A percentile compares a stretch with the other conserved stretches of the same genome.
phyloP scores from a whole-genome alignment of 2,888 invertebrate genomes.

The Pollenia angustigena region DNA sequence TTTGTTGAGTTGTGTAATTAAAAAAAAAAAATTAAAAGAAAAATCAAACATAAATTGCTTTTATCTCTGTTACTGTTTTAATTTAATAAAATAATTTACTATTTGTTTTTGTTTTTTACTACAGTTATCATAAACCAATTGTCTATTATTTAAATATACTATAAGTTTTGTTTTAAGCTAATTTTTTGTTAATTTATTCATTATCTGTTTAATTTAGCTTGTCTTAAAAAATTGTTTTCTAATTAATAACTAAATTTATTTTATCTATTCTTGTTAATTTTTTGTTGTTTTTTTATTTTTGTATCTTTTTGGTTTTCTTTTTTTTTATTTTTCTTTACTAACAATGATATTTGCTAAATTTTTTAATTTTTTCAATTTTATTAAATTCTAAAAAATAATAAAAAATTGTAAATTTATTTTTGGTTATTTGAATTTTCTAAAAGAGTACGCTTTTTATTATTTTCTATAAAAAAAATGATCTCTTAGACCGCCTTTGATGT shows the following conservation, averaged over 20 bases:
- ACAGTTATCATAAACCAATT: slow-evolving; percentile 69
- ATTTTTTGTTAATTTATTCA: slow-evolving; percentile 64
- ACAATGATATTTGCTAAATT: slow-evolving; percentile 75
- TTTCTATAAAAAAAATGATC: slow-evolving; percentile 78
- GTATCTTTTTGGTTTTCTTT: slow-evolving; percentile 47
- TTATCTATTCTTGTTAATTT: slow-evolving; percentile 64
- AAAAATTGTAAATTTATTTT: slow-evolving; percentile 57
- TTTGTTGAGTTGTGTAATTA: slow-evolving; percentile 53
- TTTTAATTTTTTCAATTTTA: slow-evolving; percentile 51
- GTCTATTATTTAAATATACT: slow-evolving; percentile 52
- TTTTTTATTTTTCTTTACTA: slow-evolving; percentile 68
- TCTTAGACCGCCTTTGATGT: slow-evolving; percentile 84
- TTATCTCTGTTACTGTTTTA: slow-evolving; percentile 40
- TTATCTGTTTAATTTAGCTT: slow-evolving; percentile 62
- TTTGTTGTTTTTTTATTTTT: slow-evolving; percentile 54
- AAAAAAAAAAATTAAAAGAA: slow-evolving; percentile 33
- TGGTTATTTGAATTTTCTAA: slow-evolving; percentile 69
- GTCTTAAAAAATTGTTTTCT: slow-evolving; percentile 72
- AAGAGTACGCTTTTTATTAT: slow-evolving; percentile 60
- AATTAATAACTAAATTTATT: slow-evolving; percentile 69
- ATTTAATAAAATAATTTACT: slow-evolving; percentile 55
- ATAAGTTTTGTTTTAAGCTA: slow-evolving; percentile 65
- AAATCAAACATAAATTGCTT: slow-evolving; percentile 39
- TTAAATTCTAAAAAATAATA: slow-evolving; percentile 68
- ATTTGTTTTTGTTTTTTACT: slow-evolving; percentile 48